Conservation (phyloP, 2,888 invertebrate genomes). For the Tineola bisselliella region DNA sequence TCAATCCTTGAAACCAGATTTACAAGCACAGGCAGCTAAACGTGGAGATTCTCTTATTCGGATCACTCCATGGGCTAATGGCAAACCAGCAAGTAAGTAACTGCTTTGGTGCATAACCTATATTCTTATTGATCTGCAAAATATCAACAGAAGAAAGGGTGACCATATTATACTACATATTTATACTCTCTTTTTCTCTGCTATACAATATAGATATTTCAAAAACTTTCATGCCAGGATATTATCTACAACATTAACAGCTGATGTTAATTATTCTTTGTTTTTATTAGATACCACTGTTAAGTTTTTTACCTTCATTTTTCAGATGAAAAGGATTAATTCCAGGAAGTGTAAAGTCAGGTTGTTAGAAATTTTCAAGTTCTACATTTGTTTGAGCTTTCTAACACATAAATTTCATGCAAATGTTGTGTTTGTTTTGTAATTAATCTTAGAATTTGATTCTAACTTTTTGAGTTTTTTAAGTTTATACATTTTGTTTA, state of each 20-base stretch:
- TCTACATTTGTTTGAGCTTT: not conserved
- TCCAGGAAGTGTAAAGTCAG: not conserved
- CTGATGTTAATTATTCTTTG: too few relatives aligned
- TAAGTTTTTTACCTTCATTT: constrained; percentile 22
- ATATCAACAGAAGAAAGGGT: too few relatives aligned
- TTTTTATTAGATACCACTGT: too few relatives aligned
- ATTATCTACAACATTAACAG: too few relatives aligned
- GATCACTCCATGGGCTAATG: constrained; percentile 90
- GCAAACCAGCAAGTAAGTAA: constrained; percentile 85
- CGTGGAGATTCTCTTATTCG: constrained; percentile 80
- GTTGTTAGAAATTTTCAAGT: not conserved
- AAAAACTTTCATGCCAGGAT: too few relatives aligned
- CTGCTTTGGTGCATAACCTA: not conserved
- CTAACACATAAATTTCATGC: not conserved
- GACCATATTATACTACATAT: too few relatives aligned
- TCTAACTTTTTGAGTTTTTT: not conserved
- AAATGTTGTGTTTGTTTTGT: not conserved
- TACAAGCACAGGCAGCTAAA: constrained; percentile 77
- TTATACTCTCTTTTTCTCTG: too few relatives aligned
- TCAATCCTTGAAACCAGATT: constrained; percentile 80
- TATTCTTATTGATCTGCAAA: not conserved
- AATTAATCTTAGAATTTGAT: not conserved
- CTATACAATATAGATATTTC: too few relatives aligned
- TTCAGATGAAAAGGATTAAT: constrained; percentile 57
- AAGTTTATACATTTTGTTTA: too few relatives aligned